Base-by-base conservation (phyloP, 1,140 invertebrate species). In the Drosophila tsacasi region DNA sequence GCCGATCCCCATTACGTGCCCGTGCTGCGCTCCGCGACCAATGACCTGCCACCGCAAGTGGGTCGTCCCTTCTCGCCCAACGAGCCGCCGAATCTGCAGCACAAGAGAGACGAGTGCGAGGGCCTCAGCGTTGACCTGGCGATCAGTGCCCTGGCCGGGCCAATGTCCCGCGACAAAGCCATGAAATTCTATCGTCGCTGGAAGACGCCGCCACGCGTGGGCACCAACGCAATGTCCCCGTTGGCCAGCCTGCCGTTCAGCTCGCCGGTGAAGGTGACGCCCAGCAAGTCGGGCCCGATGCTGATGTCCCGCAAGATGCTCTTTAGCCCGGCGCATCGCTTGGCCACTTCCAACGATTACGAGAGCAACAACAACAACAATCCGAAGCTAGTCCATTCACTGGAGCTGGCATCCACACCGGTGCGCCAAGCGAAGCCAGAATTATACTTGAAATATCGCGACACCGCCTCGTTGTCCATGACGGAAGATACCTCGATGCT, bases 1-100 rank as follows among this genome's bases (percentile, higher is more conserved):
- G 93, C 95, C 57, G 95, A 97, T 76, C 95, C 95, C n/a, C 97
- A 95, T 94, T 98, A 97, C 94, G 97, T 99, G 83, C 97, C 97
- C 32, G 96, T 98, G 32, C 93, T 97, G 52, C 94, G 97, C 83
- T 94, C 95, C 21, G 95, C 95, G 69, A 97, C 97, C 92, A 96
- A 95, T 85, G 95, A 95, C 58, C 90, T 95, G 9, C 95, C 96
- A 63, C 96, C 97, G 30, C 91, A 94, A 13, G 95, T 97, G 60
- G 96, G 96, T 2, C 93, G 95, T 78, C 96, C 96, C 9, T 97
- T 97, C 93, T 96, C 95, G 25, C 95, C 96, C 12, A 93, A 93
- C 12, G 94, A 93, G 65, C 95, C 95, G 46, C 95, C 95, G 42
- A 94, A 94, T 40, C 93, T 96, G 52, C 95, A 95, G 35, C 55